phyloP scores from a whole-genome alignment of 1,140 invertebrate species.

The Venturia canescens region DNA sequence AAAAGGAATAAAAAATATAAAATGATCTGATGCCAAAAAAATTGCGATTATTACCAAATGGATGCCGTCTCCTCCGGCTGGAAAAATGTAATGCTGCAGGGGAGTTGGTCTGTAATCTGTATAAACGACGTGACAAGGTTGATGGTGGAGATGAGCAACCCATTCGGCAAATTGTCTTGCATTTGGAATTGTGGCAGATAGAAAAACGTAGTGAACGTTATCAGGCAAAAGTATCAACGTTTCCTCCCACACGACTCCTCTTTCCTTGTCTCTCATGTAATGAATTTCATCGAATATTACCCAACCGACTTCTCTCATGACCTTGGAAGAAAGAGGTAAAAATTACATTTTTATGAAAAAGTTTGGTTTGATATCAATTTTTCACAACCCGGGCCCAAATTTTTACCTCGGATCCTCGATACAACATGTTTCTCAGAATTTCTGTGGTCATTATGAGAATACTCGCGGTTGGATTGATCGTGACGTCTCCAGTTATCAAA shows the following conservation, averaged over 20 bases:
- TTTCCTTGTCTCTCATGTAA: constrained; percentile 99
- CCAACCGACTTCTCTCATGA: constrained; percentile 99
- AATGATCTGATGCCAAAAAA: background rate
- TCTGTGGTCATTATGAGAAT: constrained; percentile 99
- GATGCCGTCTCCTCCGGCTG: constrained; percentile 95
- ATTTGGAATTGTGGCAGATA: constrained; percentile 99
- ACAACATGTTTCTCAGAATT: constrained; percentile 99
- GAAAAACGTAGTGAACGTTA: constrained; percentile 98
- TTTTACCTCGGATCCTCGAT: constrained; percentile 93
- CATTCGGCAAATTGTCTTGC: constrained; percentile 99
- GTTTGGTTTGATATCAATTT: background rate
- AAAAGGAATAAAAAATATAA: background rate
- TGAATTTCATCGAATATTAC: constrained; percentile 99
- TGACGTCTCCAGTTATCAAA: constrained; percentile 98
- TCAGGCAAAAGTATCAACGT: constrained; percentile 98
- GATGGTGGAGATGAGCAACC: constrained; percentile 97
- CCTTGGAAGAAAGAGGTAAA: constrained; percentile 62
- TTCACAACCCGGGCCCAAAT: background rate
- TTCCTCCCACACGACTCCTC: constrained; percentile 99
- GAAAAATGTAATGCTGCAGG: constrained; percentile 98
- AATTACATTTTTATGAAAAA: constrained; percentile 4
- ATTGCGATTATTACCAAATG: constrained; percentile 83
- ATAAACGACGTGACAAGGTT: constrained; percentile 99
- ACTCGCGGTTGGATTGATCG: constrained; percentile 98
- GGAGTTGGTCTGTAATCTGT: constrained; percentile 99